Conservation (phyloP, 1,140 invertebrate species). For the Mizuhopecten yessoensis region DNA sequence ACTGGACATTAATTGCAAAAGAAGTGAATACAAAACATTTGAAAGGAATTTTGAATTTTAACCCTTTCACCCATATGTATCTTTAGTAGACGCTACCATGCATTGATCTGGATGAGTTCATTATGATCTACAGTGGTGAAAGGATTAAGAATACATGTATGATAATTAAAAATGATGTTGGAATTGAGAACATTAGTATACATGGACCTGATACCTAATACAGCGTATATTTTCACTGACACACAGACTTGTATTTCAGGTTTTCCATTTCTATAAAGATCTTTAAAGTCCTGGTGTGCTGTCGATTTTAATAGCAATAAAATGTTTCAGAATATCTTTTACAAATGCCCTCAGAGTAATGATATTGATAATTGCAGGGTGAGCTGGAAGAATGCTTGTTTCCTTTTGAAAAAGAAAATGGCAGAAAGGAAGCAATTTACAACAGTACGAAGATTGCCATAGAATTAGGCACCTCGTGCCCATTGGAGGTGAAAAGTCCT, state of each 20-base stretch:
- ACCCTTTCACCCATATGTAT: no score
- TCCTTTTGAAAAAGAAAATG: slow-evolving; percentile 5
- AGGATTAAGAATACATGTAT: no score
- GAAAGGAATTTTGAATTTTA: no score
- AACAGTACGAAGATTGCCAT: slow-evolving; percentile 26
- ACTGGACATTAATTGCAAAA: no score
- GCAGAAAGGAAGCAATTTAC: neutral
- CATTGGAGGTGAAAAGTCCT: slow-evolving; percentile 15
- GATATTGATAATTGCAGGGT: slow-evolving; percentile 38
- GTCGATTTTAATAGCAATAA: slow-evolving; percentile 6
- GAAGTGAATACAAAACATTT: no score
- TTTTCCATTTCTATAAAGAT: neutral
- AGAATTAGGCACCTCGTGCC: slow-evolving; percentile 14
- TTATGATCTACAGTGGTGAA: no score
- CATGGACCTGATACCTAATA: neutral
- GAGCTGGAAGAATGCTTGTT: slow-evolving; percentile 24
- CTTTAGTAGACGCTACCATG: no score
- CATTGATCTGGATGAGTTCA: no score
- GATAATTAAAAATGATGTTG: neutral
- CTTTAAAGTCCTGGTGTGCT: neutral
- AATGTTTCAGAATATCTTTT: slow-evolving; percentile 10
- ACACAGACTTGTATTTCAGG: neutral
- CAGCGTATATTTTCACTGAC: neutral
- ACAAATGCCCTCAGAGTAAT: slow-evolving; percentile 19
- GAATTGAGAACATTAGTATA: neutral